phyloP scores from a whole-genome alignment of 2,888 invertebrate species.

The Seira sanloemensis region DNA sequence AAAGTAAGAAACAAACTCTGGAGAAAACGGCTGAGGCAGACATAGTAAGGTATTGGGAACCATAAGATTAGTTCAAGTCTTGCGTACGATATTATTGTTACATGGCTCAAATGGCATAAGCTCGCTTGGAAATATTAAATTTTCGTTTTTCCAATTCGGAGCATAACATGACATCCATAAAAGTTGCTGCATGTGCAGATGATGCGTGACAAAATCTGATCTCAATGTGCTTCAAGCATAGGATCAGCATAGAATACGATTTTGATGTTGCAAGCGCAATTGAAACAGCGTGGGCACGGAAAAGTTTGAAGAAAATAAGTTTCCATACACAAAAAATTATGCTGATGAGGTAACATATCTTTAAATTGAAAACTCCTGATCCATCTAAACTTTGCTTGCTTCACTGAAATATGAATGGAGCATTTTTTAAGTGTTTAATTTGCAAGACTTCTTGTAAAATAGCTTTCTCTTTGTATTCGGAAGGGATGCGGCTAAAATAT shows the following conservation, averaged over 20 bases:
- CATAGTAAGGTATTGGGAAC: not conserved
- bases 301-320: not conserved
- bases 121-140: slow-evolving; percentile 6
- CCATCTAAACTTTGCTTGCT: not conserved
- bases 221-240: not conserved
- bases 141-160: not conserved
- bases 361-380: not conserved
- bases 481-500: too few relatives aligned
- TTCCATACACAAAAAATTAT: not conserved
- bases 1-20: not conserved
- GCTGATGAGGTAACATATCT: not conserved
- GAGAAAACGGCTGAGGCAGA: not conserved
- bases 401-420: not conserved
- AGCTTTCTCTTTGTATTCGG: too few relatives aligned
- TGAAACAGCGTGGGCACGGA: not conserved
- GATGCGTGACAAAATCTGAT: slow-evolving; percentile 31
- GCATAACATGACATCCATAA: slow-evolving; percentile 27
- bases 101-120: not conserved
- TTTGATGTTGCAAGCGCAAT: too few relatives aligned
- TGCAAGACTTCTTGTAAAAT: too few relatives aligned
- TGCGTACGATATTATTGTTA: not conserved
- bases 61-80: slow-evolving; percentile 13
- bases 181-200: slow-evolving; percentile 56
- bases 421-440: not conserved
- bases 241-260: too few relatives aligned